Conservation (phyloP, 2,797 vertebrate species). For the Clamator glandarius region DNA sequence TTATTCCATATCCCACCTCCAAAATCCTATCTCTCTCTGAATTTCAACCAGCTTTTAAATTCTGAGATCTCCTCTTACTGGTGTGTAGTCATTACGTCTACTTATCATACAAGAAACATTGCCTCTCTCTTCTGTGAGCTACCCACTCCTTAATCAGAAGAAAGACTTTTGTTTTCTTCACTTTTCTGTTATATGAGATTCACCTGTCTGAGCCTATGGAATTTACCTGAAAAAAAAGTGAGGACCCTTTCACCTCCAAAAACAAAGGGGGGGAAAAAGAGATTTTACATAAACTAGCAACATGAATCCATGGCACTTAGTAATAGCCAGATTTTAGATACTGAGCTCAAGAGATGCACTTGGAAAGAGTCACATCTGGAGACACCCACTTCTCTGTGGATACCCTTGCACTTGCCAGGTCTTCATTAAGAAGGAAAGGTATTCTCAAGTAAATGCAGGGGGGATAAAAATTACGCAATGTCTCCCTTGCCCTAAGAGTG, state of each 20-base stretch:
- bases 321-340: not conserved
- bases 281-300: not conserved
- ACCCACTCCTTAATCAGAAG: not conserved
- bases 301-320: not conserved
- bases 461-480: not conserved
- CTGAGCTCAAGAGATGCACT: not conserved
- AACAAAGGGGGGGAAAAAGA: not conserved
- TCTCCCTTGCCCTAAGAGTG: not conserved
- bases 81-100: not conserved
- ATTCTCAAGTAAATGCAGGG: not conserved
- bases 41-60: slow-evolving; percentile 12
- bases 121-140: not conserved
- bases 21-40: not conserved
- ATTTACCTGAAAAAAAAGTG: not conserved
- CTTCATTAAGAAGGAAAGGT: not conserved
- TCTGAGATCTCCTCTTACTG: not conserved
- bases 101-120: not conserved
- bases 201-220: not conserved
- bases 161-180: not conserved
- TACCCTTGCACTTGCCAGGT: not conserved
- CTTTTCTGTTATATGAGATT: not conserved
- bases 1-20: not conserved
- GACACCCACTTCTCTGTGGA: not conserved
- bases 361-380: not conserved
- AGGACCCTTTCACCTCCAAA: not conserved